phyloP scores from a whole-genome alignment of 2,797 vertebrate species.

The Apogon hyalosoma region DNA sequence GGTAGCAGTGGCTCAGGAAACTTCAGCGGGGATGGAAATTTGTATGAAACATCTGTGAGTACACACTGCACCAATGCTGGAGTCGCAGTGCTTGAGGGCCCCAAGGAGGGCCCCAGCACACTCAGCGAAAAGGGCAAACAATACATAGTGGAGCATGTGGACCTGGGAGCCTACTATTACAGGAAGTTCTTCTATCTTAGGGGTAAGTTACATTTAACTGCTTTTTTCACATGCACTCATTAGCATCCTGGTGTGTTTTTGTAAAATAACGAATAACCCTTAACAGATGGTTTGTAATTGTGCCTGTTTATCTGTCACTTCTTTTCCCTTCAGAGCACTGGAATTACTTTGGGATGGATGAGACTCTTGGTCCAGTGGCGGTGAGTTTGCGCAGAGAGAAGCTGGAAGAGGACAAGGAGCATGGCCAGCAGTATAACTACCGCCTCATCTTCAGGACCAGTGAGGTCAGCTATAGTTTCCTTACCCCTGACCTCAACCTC shows the following conservation, averaged over 20 bases:
- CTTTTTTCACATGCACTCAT: conserved; percentile 1
- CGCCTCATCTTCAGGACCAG: conserved; percentile 96
- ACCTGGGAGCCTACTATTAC: conserved; percentile 96
- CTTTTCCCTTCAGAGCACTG: conserved; percentile 89
- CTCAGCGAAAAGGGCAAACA: conserved; percentile 92
- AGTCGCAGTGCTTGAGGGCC: conserved; percentile 94
- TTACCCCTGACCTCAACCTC: background rate
- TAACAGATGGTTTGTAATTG: conserved; percentile 1
- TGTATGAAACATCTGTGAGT: conserved; percentile 91
- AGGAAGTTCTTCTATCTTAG: conserved; percentile 95
- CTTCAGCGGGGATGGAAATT: conserved; percentile 86
- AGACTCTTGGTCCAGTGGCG: conserved; percentile 93
- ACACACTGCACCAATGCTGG: conserved; percentile 95
- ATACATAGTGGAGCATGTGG: conserved; percentile 95
- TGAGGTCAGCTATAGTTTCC: conserved; percentile 86
- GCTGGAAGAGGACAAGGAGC: conserved; percentile 95
- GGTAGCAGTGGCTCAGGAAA: conserved; percentile 84
- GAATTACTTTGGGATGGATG: conserved; percentile 98
- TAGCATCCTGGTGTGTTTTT: background rate
- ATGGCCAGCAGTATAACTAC: conserved; percentile 94
- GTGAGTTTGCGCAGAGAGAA: conserved; percentile 96
- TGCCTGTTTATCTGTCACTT: conserved; percentile 12
- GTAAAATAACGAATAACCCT: conserved; percentile 2
- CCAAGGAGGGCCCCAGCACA: conserved; percentile 90
- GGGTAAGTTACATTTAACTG: conserved; percentile 82